Base-by-base conservation (phyloP, 2,888 invertebrate species). In the Aspidiotus destructor region DNA sequence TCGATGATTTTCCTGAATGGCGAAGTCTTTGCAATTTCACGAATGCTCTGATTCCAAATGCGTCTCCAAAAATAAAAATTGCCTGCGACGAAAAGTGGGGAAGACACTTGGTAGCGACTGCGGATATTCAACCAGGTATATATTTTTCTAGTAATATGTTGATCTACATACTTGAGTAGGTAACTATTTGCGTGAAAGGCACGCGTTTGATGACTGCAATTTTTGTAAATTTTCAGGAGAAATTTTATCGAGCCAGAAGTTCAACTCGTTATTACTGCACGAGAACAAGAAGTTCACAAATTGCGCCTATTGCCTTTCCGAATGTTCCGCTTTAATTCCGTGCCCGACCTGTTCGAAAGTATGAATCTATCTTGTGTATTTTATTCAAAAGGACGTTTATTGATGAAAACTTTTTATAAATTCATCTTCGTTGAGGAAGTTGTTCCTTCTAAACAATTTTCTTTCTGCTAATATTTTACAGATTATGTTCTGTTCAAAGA, bases 231-330 rank as follows among this genome's bases (percentile, higher is more conserved):
- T 70, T 72, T 16, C 70, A 77, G 82, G 82, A 13, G 90, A 92
- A 76, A 78, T 92, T 8, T 76, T 95, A 52, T 85, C 84, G 1
- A 79, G 86, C 60, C 94, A 95, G 77, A 81, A 85, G 69, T 88
- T 92, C 0, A 92, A 85, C 75, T 80, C 84, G 28, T 80, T 82
- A 2, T 78, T 85, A 1, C 75, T 89, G 16, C 74, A 83, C 28
- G 80, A 81, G 55, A 76, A 81, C 10, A 81, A 81, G 72, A 77
- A 77, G 65, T 76, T 80, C 48, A 82, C 81, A 28, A 83, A 85
- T 75, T 92, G 92, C 75, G 84, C 83, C 73, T 79, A 85, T 72
- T 92, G 92, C 75, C 78, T 87, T 67, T 80, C 81, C 54, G 78
- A 83, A 70, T 79, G 79, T 72, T 78, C 81, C 73, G 82, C 83